Evolutionary conservation across 2,113 vertebrate genomes (phyloP).

Genomic region (Grallaria varia): DNA sequence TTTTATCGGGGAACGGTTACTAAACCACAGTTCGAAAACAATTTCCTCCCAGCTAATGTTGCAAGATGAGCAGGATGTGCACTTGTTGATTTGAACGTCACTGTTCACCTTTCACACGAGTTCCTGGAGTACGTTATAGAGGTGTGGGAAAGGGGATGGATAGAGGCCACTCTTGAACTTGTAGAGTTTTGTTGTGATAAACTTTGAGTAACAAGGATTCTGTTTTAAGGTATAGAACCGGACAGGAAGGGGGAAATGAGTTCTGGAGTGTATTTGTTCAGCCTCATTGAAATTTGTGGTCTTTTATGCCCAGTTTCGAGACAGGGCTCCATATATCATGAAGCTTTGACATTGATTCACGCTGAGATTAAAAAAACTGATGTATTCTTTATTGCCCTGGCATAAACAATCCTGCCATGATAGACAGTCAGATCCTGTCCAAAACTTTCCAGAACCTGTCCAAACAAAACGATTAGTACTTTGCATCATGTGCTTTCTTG

Average conservation of each 20-base stretch:
- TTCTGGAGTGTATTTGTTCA: neutral
- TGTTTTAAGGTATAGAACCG: neutral
- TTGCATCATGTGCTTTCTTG: neutral
- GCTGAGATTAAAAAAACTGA: neutral
- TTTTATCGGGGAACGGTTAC: neutral
- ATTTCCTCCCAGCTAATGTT: slow-evolving; percentile 13
- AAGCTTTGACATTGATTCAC: fast-evolving
- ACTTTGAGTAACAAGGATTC: neutral
- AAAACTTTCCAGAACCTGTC: neutral
- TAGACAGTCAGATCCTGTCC: neutral
- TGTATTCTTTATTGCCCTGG: neutral
- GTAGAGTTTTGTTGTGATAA: neutral
- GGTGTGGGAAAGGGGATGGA: neutral
- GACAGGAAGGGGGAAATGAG: neutral
- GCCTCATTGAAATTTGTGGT: neutral
- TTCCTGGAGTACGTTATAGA: neutral
- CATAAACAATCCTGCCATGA: neutral
- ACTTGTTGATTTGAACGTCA: neutral
- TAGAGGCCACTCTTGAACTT: neutral
- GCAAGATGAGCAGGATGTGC: slow-evolving; percentile 42
- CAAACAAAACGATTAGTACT: neutral
- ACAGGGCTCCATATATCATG: neutral
- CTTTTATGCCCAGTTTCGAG: neutral
- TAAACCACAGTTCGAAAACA: neutral
- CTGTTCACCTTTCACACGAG: neutral